Evolutionary conservation across 1,140 invertebrate genomes (phyloP).

Genomic region (Pogonognathellus flavescens): DNA sequence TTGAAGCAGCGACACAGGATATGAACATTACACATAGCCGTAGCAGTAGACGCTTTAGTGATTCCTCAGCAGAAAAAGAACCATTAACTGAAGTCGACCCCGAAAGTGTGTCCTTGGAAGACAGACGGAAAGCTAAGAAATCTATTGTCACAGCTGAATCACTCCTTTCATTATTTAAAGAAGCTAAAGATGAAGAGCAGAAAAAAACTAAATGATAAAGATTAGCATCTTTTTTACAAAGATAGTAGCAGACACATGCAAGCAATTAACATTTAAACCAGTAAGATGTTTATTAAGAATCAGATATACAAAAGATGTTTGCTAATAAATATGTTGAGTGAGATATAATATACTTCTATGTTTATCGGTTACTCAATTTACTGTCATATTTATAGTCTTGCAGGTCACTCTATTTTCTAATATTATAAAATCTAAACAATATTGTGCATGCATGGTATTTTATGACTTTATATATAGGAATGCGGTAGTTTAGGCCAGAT

Average conservation of each 20-base stretch:
- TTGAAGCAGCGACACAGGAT: conserved; percentile 36
- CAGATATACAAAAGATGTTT: neutral
- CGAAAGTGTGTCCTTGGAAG: no score
- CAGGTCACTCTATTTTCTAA: no score
- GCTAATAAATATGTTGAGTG: no score
- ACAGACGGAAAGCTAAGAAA: neutral
- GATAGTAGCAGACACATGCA: neutral
- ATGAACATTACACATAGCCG: neutral
- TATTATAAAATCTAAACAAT: no score
- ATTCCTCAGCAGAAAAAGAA: neutral
- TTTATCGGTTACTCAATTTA: no score
- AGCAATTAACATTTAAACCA: neutral
- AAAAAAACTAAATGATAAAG: neutral
- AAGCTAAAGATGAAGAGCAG: conserved; percentile 52
- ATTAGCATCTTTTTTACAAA: neutral
- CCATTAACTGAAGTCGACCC: neutral
- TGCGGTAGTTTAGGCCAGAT: no score
- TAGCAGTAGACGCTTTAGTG: neutral
- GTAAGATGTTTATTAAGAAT: neutral
- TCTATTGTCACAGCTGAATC: conserved; percentile 52
- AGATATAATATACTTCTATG: no score
- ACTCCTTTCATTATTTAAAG: conserved; percentile 55
- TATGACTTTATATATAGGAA: no score
- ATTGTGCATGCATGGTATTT: no score
- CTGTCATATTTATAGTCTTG: no score